These are phyloP conservation scores for Pherbina coryleti DNA, from an alignment of 2,888 invertebrate genomes.

Conservation along the genomic window DNA sequence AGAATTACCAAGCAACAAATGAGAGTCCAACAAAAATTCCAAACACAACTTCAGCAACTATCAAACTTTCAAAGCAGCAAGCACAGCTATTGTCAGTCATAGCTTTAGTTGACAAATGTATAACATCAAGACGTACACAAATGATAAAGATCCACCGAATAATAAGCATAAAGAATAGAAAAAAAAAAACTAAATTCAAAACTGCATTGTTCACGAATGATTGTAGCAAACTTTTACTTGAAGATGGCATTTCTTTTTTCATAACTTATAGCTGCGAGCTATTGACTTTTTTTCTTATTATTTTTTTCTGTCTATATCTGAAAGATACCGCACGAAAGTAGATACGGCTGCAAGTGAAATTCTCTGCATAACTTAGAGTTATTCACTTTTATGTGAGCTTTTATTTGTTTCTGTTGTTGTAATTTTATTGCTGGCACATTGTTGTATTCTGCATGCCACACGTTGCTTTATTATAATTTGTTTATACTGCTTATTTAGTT, in stretches of 20 bases:
- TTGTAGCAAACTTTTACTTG: constrained; percentile 29
- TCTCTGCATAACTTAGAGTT: constrained; percentile 37
- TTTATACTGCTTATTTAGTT: not conserved
- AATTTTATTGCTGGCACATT: constrained; percentile 18
- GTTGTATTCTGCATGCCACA: not conserved
- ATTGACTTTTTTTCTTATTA: not conserved
- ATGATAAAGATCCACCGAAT: not conserved
- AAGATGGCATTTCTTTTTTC: not conserved
- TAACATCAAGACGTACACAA: not conserved
- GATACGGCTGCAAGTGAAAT: constrained; percentile 28
- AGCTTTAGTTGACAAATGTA: not conserved
- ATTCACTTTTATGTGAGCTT: constrained; percentile 22
- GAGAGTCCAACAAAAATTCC: not conserved
- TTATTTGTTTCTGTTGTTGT: not conserved
- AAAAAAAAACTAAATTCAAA: not conserved
- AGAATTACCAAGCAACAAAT: not conserved
- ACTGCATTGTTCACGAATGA: constrained; percentile 13
- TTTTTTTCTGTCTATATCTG: not conserved
- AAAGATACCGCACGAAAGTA: constrained; percentile 1
- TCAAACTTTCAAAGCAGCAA: not conserved
- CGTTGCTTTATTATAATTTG: not conserved
- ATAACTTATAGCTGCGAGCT: not conserved
- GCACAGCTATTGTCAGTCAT: not conserved
- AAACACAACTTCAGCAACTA: not conserved
- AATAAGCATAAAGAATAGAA: not conserved